Evolutionary conservation across 1,140 invertebrate genomes (phyloP).

Genomic region (Drosophila pseudoananassae): DNA sequence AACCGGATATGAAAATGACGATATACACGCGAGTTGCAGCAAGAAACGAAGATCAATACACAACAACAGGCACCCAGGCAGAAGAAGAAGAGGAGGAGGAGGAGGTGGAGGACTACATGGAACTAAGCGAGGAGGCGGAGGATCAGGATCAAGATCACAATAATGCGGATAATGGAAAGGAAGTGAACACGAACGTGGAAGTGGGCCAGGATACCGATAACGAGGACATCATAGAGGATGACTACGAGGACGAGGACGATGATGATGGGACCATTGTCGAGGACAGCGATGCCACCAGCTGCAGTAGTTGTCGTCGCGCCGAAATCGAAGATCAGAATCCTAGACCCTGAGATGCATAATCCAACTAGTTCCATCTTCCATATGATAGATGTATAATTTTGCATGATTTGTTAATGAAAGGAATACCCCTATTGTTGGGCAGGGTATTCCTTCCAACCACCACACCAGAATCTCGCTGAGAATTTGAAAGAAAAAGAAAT

Average conservation of each 20-base stretch:
- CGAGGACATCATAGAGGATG: not conserved
- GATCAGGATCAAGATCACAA: not conserved
- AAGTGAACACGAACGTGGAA: no score
- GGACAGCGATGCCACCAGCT: slow-evolving; percentile 74
- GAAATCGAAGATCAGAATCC: slow-evolving; percentile 47
- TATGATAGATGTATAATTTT: no score
- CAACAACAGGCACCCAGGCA: not conserved
- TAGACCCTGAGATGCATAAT: no score
- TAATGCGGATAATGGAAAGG: no score
- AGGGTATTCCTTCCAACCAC: slow-evolving; percentile 8
- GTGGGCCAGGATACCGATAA: no score
- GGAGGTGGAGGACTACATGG: not conserved
- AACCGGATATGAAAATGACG: slow-evolving; percentile 9
- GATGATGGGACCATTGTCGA: slow-evolving; percentile 64
- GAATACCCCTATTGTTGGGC: slow-evolving; percentile 2
- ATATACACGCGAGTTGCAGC: not conserved
- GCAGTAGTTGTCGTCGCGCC: slow-evolving; percentile 65
- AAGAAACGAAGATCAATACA: not conserved
- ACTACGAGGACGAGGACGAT: slow-evolving; percentile 4
- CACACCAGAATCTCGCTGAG: no score
- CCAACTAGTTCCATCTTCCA: no score
- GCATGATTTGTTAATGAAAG: not conserved
- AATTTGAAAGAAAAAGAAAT: no score
- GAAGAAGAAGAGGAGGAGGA: not conserved
- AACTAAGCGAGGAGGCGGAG: slow-evolving; percentile 12